Evolutionary conservation across 2,113 vertebrate species (phyloP), one percentile per base, ranked within the genome.

Genomic region (Burhinus bistriatus): DNA sequence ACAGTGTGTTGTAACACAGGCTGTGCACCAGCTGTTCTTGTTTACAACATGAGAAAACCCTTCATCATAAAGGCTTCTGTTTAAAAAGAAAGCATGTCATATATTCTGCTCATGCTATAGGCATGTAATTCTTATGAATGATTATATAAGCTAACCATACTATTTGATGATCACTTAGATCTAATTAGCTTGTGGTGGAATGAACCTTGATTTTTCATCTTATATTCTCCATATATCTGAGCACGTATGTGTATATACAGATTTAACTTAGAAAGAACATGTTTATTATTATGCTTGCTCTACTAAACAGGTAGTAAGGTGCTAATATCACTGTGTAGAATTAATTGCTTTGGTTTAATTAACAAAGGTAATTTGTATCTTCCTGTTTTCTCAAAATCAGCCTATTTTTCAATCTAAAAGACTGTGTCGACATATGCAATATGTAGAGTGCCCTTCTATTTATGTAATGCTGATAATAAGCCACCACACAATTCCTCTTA

Each of bases 11-110:
- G 84, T 83, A 94, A 90, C 45, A 93, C 92, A 91, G 84, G 75
- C 95, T 95, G 84, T 66, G 83, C 78, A 91, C 71, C 94, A 97
- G 87, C 94, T 98, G 95, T 85, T 97, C 96, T 92, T 95, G 93
- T 97, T 96, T 94, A 96, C 76, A 94, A 38, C 92, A 83, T 61
- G 51, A 89, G 62, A 91, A 96, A 95, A 81, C 38, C 80, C 76
- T 81, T 87, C 65, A 87, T 80, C 54, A 6, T 45, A 82, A 82
- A 79, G 61, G 23, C 86, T 83, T 83, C 52, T 45, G 15, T 93
- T 88, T 88, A 80, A 91, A 61, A 59, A 87, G 64, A 93, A 76
- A 90, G 30, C 36, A 34, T 54, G 12, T 25, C 16, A 25, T 81
- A 19, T 44, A 66, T 80, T 95, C 32, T 79, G 38, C 49, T 76